These are phyloP conservation scores for Chloroclysta siterata DNA, from an alignment of 2,888 invertebrate genomes.

Conservation along the genomic window DNA sequence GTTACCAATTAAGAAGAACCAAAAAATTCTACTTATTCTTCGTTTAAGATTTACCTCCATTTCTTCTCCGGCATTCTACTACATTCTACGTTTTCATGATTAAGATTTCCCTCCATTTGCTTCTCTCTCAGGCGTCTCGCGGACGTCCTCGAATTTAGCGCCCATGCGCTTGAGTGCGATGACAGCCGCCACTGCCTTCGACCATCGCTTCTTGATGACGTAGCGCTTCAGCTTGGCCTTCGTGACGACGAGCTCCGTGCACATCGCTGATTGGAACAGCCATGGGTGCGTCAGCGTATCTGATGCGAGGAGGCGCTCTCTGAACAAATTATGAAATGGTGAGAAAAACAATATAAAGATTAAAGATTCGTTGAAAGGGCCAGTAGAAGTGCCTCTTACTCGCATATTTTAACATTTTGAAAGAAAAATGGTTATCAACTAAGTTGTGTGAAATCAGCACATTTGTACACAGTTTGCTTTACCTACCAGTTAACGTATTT, in stretches of 20 bases:
- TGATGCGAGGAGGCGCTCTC: conserved; percentile 89
- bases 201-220: conserved; percentile 95
- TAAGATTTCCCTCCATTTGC: conserved; percentile 1
- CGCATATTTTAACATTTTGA: too few species aligned
- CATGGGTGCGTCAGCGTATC: conserved; percentile 92
- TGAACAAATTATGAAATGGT: conserved; percentile 61
- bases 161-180: conserved; percentile 95
- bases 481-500: too few species aligned
- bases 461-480: too few species aligned
- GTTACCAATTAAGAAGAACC: too few species aligned
- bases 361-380: too few species aligned
- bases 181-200: conserved; percentile 94
- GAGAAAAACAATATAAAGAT: neutral
- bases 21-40: too few species aligned
- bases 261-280: conserved; percentile 87
- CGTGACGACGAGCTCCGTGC: conserved; percentile 88
- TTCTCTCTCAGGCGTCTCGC: conserved; percentile 44
- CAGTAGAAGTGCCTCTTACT: too few species aligned
- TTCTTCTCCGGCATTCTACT: too few species aligned
- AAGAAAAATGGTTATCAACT: too few species aligned
- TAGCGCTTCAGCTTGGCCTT: conserved; percentile 93
- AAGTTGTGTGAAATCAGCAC: too few species aligned
- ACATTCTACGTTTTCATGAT: too few species aligned
- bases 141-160: conserved; percentile 87
- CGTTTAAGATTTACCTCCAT: neutral